Conservation (phyloP, 2,797 vertebrate genomes). For the Prionace glauca region DNA sequence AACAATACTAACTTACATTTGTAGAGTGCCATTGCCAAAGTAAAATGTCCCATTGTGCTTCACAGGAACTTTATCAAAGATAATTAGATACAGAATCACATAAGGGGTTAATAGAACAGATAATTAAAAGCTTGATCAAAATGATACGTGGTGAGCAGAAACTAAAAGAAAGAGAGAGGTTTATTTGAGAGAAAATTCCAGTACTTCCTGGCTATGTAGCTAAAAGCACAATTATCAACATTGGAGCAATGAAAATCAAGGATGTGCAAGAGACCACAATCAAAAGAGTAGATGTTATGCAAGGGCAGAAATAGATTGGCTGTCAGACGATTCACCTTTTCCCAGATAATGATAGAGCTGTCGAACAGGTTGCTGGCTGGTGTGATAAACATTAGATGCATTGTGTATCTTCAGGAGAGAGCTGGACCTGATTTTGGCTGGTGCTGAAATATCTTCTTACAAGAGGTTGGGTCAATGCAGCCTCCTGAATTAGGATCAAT, state of each 20-base stretch:
- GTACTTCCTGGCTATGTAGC: background rate
- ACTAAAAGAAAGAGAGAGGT: background rate
- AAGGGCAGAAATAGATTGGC: background rate
- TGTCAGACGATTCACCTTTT: background rate
- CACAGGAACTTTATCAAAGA: background rate
- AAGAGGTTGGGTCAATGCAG: background rate
- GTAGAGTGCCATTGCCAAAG: background rate
- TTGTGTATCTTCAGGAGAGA: background rate
- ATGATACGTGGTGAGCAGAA: background rate
- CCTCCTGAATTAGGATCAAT: background rate
- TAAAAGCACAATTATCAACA: background rate
- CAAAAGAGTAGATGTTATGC: background rate
- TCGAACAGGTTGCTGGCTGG: background rate
- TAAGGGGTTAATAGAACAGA: background rate
- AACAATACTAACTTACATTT: background rate
- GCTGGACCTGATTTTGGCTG: background rate
- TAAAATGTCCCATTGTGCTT: background rate
- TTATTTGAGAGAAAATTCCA: background rate
- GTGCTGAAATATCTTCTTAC: background rate
- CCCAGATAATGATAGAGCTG: background rate
- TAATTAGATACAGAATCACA: background rate
- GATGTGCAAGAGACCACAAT: background rate
- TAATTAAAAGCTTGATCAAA: background rate
- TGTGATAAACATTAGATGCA: background rate
- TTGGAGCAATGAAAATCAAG: background rate